Percentiles rank a stretch among this genome's conserved stretches.
Conservation (phyloP, 2,113 vertebrate genomes). For the Corapipo altera region DNA sequence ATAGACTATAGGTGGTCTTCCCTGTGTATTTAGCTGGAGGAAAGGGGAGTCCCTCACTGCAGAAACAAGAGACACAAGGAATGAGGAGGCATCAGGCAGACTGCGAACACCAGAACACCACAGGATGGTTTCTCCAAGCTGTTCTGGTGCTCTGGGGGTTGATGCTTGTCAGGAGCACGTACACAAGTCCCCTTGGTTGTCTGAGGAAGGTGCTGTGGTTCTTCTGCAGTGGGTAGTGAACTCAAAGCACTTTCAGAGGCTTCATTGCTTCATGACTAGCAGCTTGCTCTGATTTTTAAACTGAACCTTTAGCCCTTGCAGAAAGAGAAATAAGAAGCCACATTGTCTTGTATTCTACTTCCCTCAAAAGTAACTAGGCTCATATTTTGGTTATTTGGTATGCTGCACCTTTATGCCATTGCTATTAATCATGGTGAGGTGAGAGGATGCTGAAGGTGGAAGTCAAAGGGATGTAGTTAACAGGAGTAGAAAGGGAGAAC, state of each 20-base stretch:
- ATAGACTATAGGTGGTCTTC: background rate
- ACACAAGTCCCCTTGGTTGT: background rate
- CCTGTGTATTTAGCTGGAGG: background rate
- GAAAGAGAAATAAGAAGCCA: background rate
- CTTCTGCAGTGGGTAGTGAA: background rate
- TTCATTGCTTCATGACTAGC: background rate
- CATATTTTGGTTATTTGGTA: background rate
- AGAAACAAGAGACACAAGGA: background rate
- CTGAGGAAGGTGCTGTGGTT: background rate
- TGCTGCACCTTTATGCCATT: background rate
- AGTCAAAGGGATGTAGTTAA: background rate
- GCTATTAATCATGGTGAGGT: background rate
- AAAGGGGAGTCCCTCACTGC: background rate
- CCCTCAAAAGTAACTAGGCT: background rate
- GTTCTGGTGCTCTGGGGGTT: background rate
- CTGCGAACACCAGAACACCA: background rate
- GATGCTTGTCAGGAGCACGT: background rate
- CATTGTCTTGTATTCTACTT: background rate
- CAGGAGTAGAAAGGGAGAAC: background rate
- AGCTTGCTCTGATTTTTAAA: background rate
- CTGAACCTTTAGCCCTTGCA: background rate
- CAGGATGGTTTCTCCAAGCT: background rate
- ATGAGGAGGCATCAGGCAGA: accelerated
- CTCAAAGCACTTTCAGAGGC: background rate
- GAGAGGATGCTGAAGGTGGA: background rate